Evolutionary conservation across 1,140 invertebrate species (phyloP), one percentile per base, ranked within the genome.

Genomic region (Oedothorax gibbosus): DNA sequence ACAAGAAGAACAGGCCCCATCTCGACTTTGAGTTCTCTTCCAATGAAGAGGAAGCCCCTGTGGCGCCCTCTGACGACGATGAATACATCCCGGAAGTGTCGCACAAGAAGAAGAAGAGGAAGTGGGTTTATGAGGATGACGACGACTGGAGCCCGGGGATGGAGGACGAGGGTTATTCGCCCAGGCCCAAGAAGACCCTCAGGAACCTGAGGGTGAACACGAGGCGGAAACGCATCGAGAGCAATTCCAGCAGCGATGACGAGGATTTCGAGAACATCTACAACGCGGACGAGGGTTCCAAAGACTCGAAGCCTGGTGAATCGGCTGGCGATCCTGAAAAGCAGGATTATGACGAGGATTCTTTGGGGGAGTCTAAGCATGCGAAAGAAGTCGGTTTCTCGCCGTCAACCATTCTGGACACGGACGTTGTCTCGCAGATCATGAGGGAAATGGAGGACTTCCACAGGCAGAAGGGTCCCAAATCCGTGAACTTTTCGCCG

Each of bases 61-160:
- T 18, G 12, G 54, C 35, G 11, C 51, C 62, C 21, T 69, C 54
- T 51, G 21, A 14, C 10, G 78, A 81, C 5, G 66, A 57, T 35
- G 15, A 12, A 62, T n/a, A 14, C 4, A 11, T 15, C 18, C 12
- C 18, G 15, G 15, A 77, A 2, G 15, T 50, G 2, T 64, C n/a
- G 7, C 12, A 35, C 49, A 53, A 7, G 12, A 20, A 71, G 7
- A 81, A 81, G 20, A 56, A 35, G 21, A 81, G 57, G 35, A 81
- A 50, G 14, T 49, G 49, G 14, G 4, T 65, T 18, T 82, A 82
- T 65, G 80, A 82, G 18, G 80, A 73, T 35, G 80, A 82, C 73
- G 6, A 53, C 6, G 80, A 82, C 8, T 82, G 80, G 80, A 21
- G 12, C 53, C 80, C 80, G 15, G 21, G 18, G 15, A 9, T 7